Evolutionary conservation across 2,888 invertebrate genomes (phyloP).

Genomic region (Cyclophora albipunctata): DNA sequence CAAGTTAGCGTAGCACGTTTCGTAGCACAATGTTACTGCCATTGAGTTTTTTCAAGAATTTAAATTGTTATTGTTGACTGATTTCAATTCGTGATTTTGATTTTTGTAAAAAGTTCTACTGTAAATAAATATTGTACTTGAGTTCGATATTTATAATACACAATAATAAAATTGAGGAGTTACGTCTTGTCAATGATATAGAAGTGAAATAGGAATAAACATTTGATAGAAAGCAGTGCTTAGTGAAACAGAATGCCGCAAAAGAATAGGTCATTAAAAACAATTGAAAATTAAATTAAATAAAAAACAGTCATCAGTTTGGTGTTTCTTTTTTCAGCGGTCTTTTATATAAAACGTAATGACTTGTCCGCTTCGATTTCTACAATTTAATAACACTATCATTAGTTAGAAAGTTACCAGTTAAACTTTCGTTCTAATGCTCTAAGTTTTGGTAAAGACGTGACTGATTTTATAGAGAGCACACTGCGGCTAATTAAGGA

Average conservation of each 20-base stretch:
- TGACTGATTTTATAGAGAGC: slow-evolving; percentile 32
- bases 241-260: no score
- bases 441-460: slow-evolving; percentile 20
- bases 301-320: no score
- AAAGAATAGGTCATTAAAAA: no score
- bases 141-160: no score
- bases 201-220: no score
- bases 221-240: no score
- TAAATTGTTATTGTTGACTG: neutral
- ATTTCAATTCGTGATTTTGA: neutral
- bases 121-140: no score
- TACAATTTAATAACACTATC: slow-evolving; percentile 17
- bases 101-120: no score
- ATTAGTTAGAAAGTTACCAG: slow-evolving; percentile 17
- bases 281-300: neutral
- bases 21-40: slow-evolving; percentile 17
- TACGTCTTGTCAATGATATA: no score
- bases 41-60: no score
- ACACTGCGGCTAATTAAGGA: no score
- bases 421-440: slow-evolving; percentile 24
- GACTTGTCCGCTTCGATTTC: slow-evolving; percentile 10
- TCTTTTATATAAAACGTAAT: slow-evolving; percentile 1
- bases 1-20: slow-evolving; percentile 9
- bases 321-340: neutral
- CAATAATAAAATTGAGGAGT: no score